Evolutionary conservation across 2,888 invertebrate genomes (phyloP).

Genomic region (Aethes cnicana): DNA sequence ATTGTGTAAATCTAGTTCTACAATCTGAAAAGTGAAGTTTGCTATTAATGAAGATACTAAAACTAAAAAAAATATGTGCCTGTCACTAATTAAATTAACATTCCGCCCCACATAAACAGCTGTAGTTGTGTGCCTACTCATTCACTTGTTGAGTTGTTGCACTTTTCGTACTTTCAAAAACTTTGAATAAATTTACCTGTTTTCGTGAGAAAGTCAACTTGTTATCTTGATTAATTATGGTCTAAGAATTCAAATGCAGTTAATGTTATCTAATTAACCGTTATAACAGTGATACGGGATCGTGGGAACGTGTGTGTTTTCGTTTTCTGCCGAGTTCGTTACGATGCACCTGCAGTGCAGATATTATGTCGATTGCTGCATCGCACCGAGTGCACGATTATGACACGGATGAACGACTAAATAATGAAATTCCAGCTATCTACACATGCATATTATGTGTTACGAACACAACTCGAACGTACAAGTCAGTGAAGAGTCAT

Average conservation of each 20-base stretch:
- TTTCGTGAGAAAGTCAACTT: constrained; percentile 68
- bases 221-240: constrained; percentile 55
- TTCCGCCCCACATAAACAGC: constrained; percentile 57
- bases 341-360: constrained; percentile 75
- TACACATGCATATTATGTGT: constrained; percentile 50
- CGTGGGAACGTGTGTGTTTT: constrained; percentile 64
- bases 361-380: constrained; percentile 46
- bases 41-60: neutral
- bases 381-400: constrained; percentile 53
- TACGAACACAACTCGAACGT: constrained; percentile 52
- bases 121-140: constrained; percentile 51
- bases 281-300: constrained; percentile 54
- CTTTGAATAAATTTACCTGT: constrained; percentile 58
- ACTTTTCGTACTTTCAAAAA: constrained; percentile 67
- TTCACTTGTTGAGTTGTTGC: constrained; percentile 53
- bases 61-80: constrained; percentile 4
- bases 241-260: constrained; percentile 44
- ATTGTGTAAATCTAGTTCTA: constrained; percentile 11
- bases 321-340: constrained; percentile 59
- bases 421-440: constrained; percentile 57
- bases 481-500: constrained; percentile 55
- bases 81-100: constrained; percentile 43
- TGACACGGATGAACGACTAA: constrained; percentile 51
- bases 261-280: constrained; percentile 66
- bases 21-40: constrained; percentile 16